A percentile compares a stretch with the other conserved stretches of the same genome.
phyloP scores from a whole-genome alignment of 2,797 vertebrate species.

The Podarcis lilfordi region DNA sequence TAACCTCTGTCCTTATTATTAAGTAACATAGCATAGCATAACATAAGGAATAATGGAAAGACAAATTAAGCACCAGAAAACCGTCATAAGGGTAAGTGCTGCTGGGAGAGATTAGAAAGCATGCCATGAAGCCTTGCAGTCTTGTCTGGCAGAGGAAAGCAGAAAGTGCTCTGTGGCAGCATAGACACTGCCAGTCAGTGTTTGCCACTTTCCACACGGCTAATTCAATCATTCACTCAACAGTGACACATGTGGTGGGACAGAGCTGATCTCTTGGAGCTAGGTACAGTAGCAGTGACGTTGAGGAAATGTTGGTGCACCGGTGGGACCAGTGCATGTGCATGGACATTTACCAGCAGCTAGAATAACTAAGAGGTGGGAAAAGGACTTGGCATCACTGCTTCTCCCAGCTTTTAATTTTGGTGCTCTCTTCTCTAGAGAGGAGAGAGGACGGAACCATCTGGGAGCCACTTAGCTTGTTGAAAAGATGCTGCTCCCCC shows the following conservation, averaged over 20 bases:
- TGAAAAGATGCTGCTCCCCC: too few relatives aligned
- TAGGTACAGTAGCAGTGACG: too few relatives aligned
- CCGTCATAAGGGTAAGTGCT: background rate
- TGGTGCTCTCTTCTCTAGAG: too few relatives aligned
- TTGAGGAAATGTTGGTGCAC: too few relatives aligned
- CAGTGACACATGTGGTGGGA: background rate
- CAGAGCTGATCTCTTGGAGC: too few relatives aligned
- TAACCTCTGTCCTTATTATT: constrained; percentile 16
- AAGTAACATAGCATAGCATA: background rate
- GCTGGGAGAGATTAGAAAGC: background rate
- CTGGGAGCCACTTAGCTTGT: too few relatives aligned
- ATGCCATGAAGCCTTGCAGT: background rate
- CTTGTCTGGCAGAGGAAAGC: background rate
- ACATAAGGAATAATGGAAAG: constrained; percentile 28
- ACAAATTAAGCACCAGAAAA: fast-evolving
- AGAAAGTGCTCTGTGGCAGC: background rate
- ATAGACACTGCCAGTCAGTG: background rate
- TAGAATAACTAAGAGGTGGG: too few relatives aligned
- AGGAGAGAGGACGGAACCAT: too few relatives aligned
- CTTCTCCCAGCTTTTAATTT: too few relatives aligned
- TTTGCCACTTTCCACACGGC: background rate
- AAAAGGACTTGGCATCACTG: too few relatives aligned
- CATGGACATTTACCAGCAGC: too few relatives aligned
- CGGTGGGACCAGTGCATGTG: too few relatives aligned
- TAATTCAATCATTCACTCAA: background rate